A percentile compares a stretch with the other conserved stretches of the same genome.
Conservation (phyloP, 2,797 vertebrate genomes). For the Chelon labrosus region DNA sequence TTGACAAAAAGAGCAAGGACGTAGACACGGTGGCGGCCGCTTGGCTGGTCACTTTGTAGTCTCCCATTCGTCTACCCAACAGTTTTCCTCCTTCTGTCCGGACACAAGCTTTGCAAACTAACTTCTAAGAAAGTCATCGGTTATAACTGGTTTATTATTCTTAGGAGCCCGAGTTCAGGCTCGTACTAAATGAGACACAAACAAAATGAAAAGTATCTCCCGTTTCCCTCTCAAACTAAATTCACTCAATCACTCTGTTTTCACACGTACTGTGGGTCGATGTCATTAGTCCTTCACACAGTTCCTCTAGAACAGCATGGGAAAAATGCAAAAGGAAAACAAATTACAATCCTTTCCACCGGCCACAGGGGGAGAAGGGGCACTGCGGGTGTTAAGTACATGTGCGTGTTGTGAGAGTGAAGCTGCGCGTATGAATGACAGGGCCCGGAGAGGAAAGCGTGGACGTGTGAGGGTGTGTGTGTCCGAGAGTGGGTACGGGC, state of each 20-base stretch:
- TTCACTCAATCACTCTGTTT: conserved; percentile 28
- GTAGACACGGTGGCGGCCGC: conserved; percentile 59
- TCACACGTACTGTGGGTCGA: conserved; percentile 23
- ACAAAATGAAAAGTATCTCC: conserved; percentile 5
- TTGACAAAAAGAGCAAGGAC: conserved; percentile 82
- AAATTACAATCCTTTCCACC: conserved; percentile 56
- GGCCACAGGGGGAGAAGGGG: conserved; percentile 30
- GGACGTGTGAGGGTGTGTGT: conserved; percentile 66
- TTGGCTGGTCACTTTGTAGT: conserved; percentile 83
- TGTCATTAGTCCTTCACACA: conserved; percentile 48
- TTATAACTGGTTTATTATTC: conserved; percentile 72
- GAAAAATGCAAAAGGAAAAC: conserved; percentile 60
- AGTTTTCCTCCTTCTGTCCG: conserved; percentile 50
- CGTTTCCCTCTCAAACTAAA: conserved; percentile 1
- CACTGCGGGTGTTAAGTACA: conserved; percentile 50
- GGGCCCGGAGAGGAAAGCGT: conserved; percentile 26
- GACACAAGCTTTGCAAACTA: conserved; percentile 42
- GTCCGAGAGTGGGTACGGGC: conserved; percentile 40
- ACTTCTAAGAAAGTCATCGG: conserved; percentile 76
- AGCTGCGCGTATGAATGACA: conserved; percentile 55
- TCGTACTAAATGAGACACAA: conserved; percentile 7
- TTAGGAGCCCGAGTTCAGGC: conserved; percentile 48
- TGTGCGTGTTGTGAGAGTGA: conserved; percentile 42
- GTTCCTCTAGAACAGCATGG: conserved; percentile 46
- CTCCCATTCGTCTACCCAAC: conserved; percentile 42